phyloP scores from a whole-genome alignment of 1,140 invertebrate genomes.

The Tribolium castaneum region DNA sequence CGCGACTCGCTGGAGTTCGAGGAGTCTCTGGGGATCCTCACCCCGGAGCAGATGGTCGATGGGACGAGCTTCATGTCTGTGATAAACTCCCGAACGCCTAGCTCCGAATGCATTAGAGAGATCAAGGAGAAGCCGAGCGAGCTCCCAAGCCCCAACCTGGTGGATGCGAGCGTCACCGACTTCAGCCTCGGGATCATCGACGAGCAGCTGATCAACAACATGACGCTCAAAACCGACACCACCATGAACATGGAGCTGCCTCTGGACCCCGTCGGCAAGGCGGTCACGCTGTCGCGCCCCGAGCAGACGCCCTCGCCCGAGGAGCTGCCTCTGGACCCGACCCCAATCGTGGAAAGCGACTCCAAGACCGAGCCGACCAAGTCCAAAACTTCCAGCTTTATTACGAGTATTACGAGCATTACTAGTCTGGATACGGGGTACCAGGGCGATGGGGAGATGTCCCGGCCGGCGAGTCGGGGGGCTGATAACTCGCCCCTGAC shows the following conservation, averaged over 20 bases:
- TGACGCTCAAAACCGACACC: constrained; percentile 63
- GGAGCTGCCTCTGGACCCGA: constrained; percentile 81
- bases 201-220: constrained; percentile 51
- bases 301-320: constrained; percentile 85
- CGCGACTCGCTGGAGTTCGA: constrained; percentile 64
- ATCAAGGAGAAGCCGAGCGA: constrained; percentile 34
- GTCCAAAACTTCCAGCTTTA: constrained; percentile 75
- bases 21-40: constrained; percentile 85
- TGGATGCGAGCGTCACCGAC: constrained; percentile 52
- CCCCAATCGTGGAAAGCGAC: constrained; percentile 66
- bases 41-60: constrained; percentile 87
- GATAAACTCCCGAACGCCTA: constrained; percentile 64
- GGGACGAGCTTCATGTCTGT: constrained; percentile 68
- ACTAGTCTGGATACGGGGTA: constrained; percentile 88
- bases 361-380: constrained; percentile 68
- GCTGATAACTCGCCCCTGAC: constrained; percentile 74
- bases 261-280: constrained; percentile 61
- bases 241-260: constrained; percentile 71
- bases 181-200: constrained; percentile 60
- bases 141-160: constrained; percentile 55
- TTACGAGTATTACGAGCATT: constrained; percentile 86
- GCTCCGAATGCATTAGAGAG: constrained; percentile 53
- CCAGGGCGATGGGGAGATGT: constrained; percentile 88
- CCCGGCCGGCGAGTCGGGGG: constrained; percentile 79
- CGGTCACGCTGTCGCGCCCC: constrained; percentile 62